A percentile compares a stretch with the other conserved stretches of the same genome.
These are phyloP conservation scores for Conops quadrifasciatus DNA, from an alignment of 2,888 invertebrate genomes.

Conservation along the genomic window DNA sequence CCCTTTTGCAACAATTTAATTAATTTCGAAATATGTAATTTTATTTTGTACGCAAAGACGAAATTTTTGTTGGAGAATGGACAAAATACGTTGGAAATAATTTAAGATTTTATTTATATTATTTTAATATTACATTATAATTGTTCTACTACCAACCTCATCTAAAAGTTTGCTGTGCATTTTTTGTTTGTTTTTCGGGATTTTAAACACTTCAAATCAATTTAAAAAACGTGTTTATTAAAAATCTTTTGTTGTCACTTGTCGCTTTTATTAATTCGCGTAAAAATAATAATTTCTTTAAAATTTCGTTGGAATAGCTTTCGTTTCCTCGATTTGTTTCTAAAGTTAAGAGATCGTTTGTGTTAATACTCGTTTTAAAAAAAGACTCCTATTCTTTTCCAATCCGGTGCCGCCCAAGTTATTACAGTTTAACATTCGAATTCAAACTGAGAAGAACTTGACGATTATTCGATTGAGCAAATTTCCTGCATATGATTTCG, in stretches of 20 bases:
- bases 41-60: too few species aligned
- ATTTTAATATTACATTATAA: neutral
- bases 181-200: neutral
- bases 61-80: too few species aligned
- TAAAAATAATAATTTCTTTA: too few species aligned
- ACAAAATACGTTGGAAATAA: neutral
- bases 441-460: constrained; percentile 54
- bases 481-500: neutral
- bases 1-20: too few species aligned
- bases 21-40: too few species aligned
- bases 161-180: constrained; percentile 60
- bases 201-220: constrained; percentile 28
- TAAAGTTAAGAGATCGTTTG: too few species aligned
- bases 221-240: too few species aligned
- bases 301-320: constrained; percentile 14
- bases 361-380: too few species aligned
- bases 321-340: constrained; percentile 4
- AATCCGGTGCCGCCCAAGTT: constrained; percentile 36
- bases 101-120: neutral
- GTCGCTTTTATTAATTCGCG: too few species aligned
- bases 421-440: constrained; percentile 50
- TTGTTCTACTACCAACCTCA: constrained; percentile 52
- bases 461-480: constrained; percentile 44
- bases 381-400: too few species aligned
- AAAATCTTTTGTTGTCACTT: too few species aligned